Base-by-base conservation (phyloP, 2,113 vertebrate species). In the Pagrus major region DNA sequence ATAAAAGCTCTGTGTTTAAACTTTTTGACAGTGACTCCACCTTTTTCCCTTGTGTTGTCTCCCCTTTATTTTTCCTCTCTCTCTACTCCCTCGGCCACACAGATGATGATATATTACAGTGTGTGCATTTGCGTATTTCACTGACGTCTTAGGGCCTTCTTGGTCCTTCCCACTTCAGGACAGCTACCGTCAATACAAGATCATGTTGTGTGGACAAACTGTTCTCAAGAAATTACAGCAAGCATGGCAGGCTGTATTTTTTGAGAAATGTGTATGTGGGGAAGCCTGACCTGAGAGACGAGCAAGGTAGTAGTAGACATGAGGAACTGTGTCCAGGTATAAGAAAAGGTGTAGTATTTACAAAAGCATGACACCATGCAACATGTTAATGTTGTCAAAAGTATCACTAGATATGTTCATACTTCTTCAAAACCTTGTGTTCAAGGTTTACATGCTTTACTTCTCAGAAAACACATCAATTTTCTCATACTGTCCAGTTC, bases 1-100 rank as follows among this genome's bases (percentile, higher is more conserved):
- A 79, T 79, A 61, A 35, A 80, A 71, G 27, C 1, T 58, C 61
- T 77, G 37, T 70, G 61, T 63, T 81, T 54, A 75, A 75, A 76
- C 54, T 54, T 66, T 72, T 39, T 75, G 86, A 84, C 73, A 78
- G 25, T 1, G 0, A 47, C 1, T 58, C 23, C n/a, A 61, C 42
- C 56, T 37, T 70, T 35, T 49, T 37, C 52, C 10, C 33, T 61
- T 46, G 25, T 67, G 23, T 81, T 69, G 25, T 69, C 52, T 58
- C 31, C 8, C 31, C 59, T n/a, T 65, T 25, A n/a, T 67, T 37
- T 41, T 61, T 21, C 2, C 12, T 75, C 42, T 31, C 58, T 71
- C 56, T 42, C 51, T 44, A 21, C 66, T 68, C 61, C 72, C 31
- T 46, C 2, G 1, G 58, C 64, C 27, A 6, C 68, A 42, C n/a